Conservation (phyloP, 2,113 vertebrate species). For the Aphyosemion australe region DNA sequence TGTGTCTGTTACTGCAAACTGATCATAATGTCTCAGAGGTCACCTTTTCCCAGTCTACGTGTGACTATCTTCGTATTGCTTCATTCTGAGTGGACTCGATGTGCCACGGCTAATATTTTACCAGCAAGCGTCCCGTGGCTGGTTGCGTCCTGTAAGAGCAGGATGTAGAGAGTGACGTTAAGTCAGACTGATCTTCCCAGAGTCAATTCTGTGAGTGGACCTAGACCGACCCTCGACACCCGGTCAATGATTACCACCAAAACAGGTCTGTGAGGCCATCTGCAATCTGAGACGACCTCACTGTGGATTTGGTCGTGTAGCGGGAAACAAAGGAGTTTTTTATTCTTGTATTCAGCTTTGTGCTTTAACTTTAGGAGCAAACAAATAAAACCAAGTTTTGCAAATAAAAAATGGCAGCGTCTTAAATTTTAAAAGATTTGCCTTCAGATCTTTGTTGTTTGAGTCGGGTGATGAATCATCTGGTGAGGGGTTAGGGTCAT, state of each 20-base stretch:
- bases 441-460: too few species aligned
- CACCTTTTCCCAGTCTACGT: neutral
- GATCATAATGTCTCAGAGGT: neutral
- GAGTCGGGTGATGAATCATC: too few species aligned
- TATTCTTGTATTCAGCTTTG: neutral
- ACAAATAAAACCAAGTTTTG: too few species aligned
- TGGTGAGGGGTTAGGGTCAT: too few species aligned
- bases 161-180: conserved; percentile 38
- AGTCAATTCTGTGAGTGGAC: conserved; percentile 32
- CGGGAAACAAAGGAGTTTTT: neutral
- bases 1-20: neutral
- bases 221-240: conserved; percentile 12
- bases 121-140: conserved; percentile 1
- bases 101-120: conserved; percentile 49
- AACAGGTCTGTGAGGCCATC: neutral
- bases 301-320: neutral
- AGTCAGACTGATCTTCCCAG: conserved; percentile 45
- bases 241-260: conserved; percentile 49
- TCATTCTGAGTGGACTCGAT: neutral
- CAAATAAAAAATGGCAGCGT: neutral
- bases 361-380: neutral
- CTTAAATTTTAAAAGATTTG: neutral
- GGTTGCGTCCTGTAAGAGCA: conserved; percentile 40
- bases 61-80: conserved; percentile 24
- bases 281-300: neutral